Percentiles rank a stretch among this genome's conserved stretches.
Evolutionary conservation across 1,140 invertebrate species (phyloP).

Genomic region (Cryptotermes secundus): DNA sequence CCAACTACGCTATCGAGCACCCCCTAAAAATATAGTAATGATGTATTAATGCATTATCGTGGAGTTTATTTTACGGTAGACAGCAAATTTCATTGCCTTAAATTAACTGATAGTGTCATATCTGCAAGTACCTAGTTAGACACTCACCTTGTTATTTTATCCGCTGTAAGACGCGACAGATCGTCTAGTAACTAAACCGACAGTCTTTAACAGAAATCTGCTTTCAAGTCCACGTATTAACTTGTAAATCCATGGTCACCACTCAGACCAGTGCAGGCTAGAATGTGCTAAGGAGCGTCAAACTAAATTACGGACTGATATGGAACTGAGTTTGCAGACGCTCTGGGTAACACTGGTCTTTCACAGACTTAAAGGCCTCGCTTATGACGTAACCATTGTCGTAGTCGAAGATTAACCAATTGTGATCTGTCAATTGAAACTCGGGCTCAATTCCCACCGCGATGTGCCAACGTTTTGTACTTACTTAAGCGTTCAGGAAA

Average conservation of each 20-base stretch:
- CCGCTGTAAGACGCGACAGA: no score
- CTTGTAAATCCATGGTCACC: neutral
- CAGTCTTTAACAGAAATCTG: no score
- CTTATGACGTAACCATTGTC: neutral
- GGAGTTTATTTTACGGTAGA: no score
- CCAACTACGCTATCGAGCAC: no score
- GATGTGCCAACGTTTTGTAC: neutral
- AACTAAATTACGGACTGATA: neutral
- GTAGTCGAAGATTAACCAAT: neutral
- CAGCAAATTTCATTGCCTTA: no score
- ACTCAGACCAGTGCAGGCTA: neutral
- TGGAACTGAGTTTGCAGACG: neutral
- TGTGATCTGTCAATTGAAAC: slow-evolving; percentile 1
- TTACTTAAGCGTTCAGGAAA: neutral
- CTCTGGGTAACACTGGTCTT: neutral
- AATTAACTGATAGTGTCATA: no score
- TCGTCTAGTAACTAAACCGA: no score
- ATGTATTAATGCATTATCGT: no score
- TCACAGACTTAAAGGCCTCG: neutral
- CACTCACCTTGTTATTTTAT: no score
- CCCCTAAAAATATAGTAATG: no score
- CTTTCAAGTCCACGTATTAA: neutral
- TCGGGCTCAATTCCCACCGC: neutral
- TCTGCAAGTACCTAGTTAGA: no score
- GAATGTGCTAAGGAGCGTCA: neutral